Conservation (phyloP, 2,888 invertebrate species). For the Hipparchia semele region DNA sequence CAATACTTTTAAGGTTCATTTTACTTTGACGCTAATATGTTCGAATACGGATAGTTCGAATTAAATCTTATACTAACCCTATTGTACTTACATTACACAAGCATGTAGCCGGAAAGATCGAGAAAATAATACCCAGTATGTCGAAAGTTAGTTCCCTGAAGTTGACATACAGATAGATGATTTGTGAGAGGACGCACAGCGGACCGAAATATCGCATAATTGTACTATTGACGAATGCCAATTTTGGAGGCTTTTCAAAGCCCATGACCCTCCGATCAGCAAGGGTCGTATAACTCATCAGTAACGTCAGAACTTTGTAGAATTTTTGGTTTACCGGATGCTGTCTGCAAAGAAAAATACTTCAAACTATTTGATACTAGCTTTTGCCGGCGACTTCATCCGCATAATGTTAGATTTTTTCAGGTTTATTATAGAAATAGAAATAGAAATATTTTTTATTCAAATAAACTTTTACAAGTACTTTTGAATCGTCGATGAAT, state of each 20-base stretch:
- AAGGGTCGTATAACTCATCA: conserved; percentile 28
- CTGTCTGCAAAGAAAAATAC: conserved; percentile 25
- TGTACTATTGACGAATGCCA: conserved; percentile 21
- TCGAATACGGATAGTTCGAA: not conserved
- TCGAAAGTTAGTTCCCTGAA: conserved; percentile 34
- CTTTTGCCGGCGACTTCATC: too few species aligned
- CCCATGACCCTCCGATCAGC: conserved; percentile 33
- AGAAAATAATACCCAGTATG: conserved; percentile 32
- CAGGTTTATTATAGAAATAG: too few species aligned
- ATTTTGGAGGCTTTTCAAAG: conserved; percentile 23
- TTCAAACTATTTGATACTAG: not conserved
- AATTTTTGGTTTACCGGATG: conserved; percentile 33
- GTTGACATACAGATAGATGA: conserved; percentile 34
- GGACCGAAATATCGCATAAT: conserved; percentile 25
- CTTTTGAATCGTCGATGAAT: too few species aligned
- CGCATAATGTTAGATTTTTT: too few species aligned
- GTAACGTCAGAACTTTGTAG: conserved; percentile 29
- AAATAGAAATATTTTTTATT: too few species aligned
- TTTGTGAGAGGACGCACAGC: conserved; percentile 25
- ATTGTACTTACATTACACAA: conserved; percentile 38
- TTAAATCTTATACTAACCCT: not conserved
- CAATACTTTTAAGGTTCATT: too few species aligned
- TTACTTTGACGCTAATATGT: too few species aligned
- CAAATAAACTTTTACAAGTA: too few species aligned
- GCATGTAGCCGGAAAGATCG: conserved; percentile 33